A percentile compares a stretch with the other conserved stretches of the same genome.
These are phyloP conservation scores for Heliconius hermathena DNA, from an alignment of 1,140 invertebrate genomes.

Conservation along the genomic window DNA sequence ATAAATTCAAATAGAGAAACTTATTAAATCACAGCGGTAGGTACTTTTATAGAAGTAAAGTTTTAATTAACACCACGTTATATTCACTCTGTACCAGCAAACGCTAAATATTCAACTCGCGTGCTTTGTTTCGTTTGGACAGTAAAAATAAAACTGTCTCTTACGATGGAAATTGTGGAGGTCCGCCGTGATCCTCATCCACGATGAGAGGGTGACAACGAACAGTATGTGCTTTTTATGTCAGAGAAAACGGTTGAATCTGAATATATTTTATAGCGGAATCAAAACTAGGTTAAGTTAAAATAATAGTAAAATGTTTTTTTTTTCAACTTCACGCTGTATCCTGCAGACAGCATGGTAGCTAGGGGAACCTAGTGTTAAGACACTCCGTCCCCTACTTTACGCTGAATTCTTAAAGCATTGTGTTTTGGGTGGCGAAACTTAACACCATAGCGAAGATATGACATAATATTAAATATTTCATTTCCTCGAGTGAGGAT, in stretches of 20 bases:
- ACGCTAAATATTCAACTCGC: slow-evolving; percentile 49
- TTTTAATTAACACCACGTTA: slow-evolving; percentile 51
- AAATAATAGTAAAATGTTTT: no score
- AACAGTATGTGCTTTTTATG: neutral
- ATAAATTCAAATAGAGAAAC: neutral
- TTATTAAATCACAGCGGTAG: slow-evolving; percentile 23
- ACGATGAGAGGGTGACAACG: neutral
- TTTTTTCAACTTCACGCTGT: neutral
- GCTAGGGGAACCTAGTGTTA: no score
- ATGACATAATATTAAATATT: no score
- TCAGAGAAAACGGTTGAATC: neutral
- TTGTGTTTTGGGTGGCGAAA: no score
- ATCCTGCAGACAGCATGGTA: no score
- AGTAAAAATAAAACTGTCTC: slow-evolving; percentile 21
- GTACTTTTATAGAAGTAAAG: no score
- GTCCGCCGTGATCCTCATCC: slow-evolving; percentile 4
- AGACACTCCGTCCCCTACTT: no score
- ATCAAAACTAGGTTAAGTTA: neutral
- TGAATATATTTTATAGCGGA: neutral
- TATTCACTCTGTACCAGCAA: slow-evolving; percentile 42
- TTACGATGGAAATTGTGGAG: slow-evolving; percentile 16
- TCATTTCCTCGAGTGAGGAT: no score
- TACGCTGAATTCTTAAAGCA: no score
- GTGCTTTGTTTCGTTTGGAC: slow-evolving; percentile 35
- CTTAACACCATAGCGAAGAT: no score